These are phyloP conservation scores for Hassar affinis DNA, from an alignment of 2,113 vertebrate species.

Conservation along the genomic window DNA sequence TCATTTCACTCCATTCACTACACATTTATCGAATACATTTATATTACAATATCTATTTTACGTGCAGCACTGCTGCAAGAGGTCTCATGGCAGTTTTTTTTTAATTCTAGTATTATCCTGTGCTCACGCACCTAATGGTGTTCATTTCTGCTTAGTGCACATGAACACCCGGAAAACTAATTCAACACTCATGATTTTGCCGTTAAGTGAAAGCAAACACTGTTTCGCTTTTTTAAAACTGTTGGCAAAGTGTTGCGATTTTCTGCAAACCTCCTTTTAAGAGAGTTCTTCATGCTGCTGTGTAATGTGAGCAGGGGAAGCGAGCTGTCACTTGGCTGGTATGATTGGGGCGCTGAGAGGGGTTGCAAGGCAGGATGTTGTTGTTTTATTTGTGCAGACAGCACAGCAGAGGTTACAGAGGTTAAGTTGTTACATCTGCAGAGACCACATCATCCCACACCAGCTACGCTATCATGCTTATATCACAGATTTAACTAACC, in stretches of 20 bases:
- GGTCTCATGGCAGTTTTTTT: not conserved
- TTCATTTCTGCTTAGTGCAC: not conserved
- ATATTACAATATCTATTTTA: no score
- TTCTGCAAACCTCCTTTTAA: slow-evolving; percentile 12
- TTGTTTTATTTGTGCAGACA: slow-evolving; percentile 72
- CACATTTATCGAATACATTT: not conserved
- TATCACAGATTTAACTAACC: not conserved
- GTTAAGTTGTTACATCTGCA: slow-evolving; percentile 76
- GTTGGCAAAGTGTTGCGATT: slow-evolving; percentile 5
- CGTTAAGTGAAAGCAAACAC: not conserved
- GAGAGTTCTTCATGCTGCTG: slow-evolving; percentile 24
- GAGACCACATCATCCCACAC: slow-evolving; percentile 59
- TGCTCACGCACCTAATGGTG: not conserved
- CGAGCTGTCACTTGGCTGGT: slow-evolving; percentile 60
- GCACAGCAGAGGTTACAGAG: slow-evolving; percentile 68
- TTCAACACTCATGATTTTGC: not conserved
- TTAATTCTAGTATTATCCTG: not conserved
- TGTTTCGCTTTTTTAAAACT: not conserved
- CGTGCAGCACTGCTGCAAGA: not conserved
- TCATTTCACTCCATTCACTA: not conserved
- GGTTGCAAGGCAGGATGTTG: slow-evolving; percentile 70
- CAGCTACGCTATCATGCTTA: slow-evolving; percentile 31
- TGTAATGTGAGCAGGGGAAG: slow-evolving; percentile 63
- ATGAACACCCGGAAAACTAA: not conserved
- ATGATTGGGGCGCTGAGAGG: slow-evolving; percentile 44